Conservation (phyloP, 2,113 vertebrate species). For the Tetrao urogallus region DNA sequence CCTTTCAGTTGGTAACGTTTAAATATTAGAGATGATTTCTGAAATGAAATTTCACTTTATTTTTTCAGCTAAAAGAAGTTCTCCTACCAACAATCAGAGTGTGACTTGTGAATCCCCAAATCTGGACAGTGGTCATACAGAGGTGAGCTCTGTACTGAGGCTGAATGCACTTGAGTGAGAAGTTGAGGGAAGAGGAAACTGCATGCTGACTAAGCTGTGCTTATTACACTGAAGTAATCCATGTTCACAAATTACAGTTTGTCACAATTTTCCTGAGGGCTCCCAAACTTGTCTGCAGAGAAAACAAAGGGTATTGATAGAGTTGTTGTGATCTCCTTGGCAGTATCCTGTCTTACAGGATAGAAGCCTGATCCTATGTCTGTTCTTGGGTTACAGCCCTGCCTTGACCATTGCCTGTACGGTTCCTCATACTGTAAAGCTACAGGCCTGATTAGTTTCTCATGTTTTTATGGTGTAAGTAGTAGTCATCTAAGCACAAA, state of each 20-base stretch:
- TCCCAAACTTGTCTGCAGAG: neutral
- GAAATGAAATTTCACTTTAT: neutral
- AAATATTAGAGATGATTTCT: neutral
- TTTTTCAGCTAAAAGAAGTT: slow-evolving; percentile 93
- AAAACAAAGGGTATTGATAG: neutral
- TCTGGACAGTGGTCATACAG: slow-evolving; percentile 66
- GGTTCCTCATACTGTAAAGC: neutral
- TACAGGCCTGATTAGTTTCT: neutral
- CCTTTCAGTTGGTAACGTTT: neutral
- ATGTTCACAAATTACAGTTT: neutral
- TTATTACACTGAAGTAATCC: neutral
- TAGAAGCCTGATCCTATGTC: neutral
- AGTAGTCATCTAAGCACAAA: neutral
- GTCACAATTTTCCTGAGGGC: neutral
- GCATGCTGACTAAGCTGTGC: neutral
- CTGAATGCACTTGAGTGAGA: neutral
- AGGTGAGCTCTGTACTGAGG: slow-evolving; percentile 54
- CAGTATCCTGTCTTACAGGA: neutral
- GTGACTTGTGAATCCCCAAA: slow-evolving; percentile 87
- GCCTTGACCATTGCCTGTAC: neutral
- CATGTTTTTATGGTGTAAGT: neutral
- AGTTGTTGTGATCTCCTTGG: neutral
- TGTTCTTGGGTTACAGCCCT: neutral
- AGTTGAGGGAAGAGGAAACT: neutral
- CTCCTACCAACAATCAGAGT: slow-evolving; percentile 89